Evolutionary conservation across 2,113 vertebrate genomes (phyloP).

Genomic region (Ptilonorhynchus violaceus): DNA sequence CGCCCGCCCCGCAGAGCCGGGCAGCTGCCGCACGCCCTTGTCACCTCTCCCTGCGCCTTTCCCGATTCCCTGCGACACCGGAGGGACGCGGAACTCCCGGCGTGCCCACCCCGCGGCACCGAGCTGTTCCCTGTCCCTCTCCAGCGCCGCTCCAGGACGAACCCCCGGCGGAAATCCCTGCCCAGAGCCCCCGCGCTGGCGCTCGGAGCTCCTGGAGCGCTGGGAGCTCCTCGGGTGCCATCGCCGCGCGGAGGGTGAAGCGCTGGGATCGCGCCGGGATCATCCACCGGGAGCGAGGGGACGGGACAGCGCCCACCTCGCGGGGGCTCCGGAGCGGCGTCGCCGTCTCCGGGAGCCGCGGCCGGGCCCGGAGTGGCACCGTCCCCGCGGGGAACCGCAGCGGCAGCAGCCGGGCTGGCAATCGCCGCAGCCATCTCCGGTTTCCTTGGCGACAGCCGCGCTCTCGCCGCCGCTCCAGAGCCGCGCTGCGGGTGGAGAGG

Average conservation of each 20-base stretch:
- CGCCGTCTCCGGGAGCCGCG: background rate
- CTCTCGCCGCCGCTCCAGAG: background rate
- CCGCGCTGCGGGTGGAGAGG: background rate
- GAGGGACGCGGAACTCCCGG: background rate
- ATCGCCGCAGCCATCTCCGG: background rate
- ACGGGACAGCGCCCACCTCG: background rate
- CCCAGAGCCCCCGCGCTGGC: fast-evolving
- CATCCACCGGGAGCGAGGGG: background rate
- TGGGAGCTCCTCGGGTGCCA: background rate
- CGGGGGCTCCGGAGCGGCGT: fast-evolving
- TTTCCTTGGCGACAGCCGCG: constrained; percentile 38
- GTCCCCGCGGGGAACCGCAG: background rate
- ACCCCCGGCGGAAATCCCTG: fast-evolving
- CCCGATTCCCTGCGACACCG: fast-evolving
- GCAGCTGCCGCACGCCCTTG: fast-evolving
- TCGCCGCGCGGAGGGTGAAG: fast-evolving
- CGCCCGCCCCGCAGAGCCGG: fast-evolving
- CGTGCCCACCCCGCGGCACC: fast-evolving
- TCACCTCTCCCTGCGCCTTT: background rate
- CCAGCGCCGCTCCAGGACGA: fast-evolving
- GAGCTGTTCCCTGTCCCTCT: background rate
- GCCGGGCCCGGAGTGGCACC: background rate
- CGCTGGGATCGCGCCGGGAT: background rate
- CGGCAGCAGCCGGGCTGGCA: background rate
- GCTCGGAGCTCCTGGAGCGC: fast-evolving